phyloP scores from a whole-genome alignment of 2,888 invertebrate genomes.

The Idaea aversata region DNA sequence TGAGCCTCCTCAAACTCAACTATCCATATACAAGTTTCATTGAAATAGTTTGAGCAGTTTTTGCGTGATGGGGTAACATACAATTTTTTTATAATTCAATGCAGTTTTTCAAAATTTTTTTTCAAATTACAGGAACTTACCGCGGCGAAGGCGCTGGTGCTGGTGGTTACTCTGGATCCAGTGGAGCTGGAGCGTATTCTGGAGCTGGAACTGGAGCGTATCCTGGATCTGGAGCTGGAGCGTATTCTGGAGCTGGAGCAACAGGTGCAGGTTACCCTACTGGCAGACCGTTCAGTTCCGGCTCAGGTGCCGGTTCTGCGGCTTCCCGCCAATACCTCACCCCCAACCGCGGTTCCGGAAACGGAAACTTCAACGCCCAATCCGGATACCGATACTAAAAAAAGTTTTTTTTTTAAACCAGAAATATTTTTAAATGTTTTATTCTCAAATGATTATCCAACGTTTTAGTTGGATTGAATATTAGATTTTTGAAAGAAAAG shows the following conservation, averaged over 20 bases:
- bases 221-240: slow-evolving; percentile 30
- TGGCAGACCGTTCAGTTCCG: slow-evolving; percentile 25
- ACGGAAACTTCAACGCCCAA: slow-evolving; percentile 71
- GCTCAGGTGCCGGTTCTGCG: slow-evolving; percentile 44
- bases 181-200: slow-evolving; percentile 22
- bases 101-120: background rate
- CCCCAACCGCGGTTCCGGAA: slow-evolving; percentile 64
- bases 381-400: slow-evolving; percentile 69
- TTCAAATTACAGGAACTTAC: slow-evolving; percentile 59
- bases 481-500: slow-evolving; percentile 22
- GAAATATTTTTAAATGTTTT: background rate
- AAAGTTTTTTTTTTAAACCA: slow-evolving; percentile 29
- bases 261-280: slow-evolving; percentile 34
- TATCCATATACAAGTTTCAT: no score
- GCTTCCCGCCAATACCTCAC: slow-evolving; percentile 70
- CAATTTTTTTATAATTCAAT: no score
- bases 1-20: no score
- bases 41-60: no score
- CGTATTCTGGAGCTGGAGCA: slow-evolving; percentile 28
- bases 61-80: no score
- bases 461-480: slow-evolving; percentile 23
- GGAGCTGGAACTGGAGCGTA: slow-evolving; percentile 17
- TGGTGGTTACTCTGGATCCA: no score
- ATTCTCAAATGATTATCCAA: slow-evolving; percentile 13
- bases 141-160: slow-evolving; percentile 65